A percentile compares a stretch with the other conserved stretches of the same genome.
These are phyloP conservation scores for Erpobdella octoculata DNA, from an alignment of 2,888 invertebrate species.

Conservation along the genomic window DNA sequence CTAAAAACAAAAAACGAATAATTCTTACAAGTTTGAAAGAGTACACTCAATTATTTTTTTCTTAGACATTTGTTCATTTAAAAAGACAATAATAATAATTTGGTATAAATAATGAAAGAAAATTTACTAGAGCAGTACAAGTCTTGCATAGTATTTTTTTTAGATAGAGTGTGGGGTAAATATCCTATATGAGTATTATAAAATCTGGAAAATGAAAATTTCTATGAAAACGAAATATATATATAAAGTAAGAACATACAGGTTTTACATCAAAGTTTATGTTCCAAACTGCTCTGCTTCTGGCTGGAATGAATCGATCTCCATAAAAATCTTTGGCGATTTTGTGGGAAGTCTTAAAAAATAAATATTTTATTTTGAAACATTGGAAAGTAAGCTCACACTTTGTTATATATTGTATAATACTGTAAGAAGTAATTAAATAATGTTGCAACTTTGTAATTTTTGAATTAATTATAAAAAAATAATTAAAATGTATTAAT, in stretches of 20 bases:
- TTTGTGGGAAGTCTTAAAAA: slow-evolving; percentile 5
- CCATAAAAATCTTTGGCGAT: slow-evolving; percentile 14
- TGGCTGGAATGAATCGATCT: slow-evolving; percentile 29
- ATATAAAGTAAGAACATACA: not conserved
- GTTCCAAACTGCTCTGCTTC: slow-evolving; percentile 27
- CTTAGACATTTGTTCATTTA: no score
- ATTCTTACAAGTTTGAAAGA: not conserved
- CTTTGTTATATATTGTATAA: no score
- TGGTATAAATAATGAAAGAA: not conserved
- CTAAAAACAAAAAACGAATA: not conserved
- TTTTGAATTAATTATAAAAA: no score
- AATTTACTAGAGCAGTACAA: not conserved
- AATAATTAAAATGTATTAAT: no score
- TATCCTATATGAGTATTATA: not conserved
- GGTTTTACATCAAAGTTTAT: slow-evolving; percentile 22
- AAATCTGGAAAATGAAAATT: no score
- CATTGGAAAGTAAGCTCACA: no score
- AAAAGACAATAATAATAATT: not conserved
- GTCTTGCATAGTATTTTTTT: not conserved
- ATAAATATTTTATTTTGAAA: no score
- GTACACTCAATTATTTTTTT: no score
- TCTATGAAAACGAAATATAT: not conserved
- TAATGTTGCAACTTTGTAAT: no score
- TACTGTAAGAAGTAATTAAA: no score
- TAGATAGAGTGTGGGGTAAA: not conserved